Base-by-base conservation (phyloP, 2,797 vertebrate species). In the Lagocephalus sceleratus region DNA sequence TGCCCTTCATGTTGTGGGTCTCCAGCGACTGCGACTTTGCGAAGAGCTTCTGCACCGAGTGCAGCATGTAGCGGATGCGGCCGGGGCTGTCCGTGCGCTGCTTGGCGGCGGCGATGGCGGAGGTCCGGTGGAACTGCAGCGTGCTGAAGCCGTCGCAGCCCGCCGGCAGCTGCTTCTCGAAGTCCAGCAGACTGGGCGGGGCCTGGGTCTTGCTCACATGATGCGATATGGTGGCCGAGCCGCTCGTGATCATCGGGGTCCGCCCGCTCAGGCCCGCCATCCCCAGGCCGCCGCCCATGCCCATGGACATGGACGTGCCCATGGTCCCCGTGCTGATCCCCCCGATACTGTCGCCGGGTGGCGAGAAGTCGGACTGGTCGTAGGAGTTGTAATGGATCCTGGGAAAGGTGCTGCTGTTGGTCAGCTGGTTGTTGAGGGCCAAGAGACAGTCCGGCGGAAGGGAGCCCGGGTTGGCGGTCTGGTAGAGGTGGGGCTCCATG, bases 331-430 rank as follows among this genome's bases (percentile, higher is more conserved):
- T 91, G 57, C 84, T 85, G 45, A 98, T 95, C 56, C 95, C 97
- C 0, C 96, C 94, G n/a, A 98, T 98, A 58, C 92, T 93, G 63
- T 94, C 97, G 56, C 92, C 93, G 0, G 94, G 94, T 19, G 87
- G 86, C 5, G 90, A 90, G 75, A 86, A 91, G 68, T 91, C 90
- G 0, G 81, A 87, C 67, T 88, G 89, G 75, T 99, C 95, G 0
- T 93, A 99, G 81, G 95, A 95, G 84, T 97, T 98, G 86, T 98
- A 99, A 83, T 98, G 94, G 81, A 98, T 95, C 73, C 95, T 92
- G 19, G 97, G 96, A 68, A 99, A 99, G 52, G 97, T 98, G 86
- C 95, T 96, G 83, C 95, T 98, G 72, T 93, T 96, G 29, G 97
- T 94, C 75, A 98, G 87, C 89, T 98, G 97, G 85, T 93, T 98